These are phyloP conservation scores for Torymus tubicola DNA, from an alignment of 2,888 invertebrate genomes.

Conservation along the genomic window DNA sequence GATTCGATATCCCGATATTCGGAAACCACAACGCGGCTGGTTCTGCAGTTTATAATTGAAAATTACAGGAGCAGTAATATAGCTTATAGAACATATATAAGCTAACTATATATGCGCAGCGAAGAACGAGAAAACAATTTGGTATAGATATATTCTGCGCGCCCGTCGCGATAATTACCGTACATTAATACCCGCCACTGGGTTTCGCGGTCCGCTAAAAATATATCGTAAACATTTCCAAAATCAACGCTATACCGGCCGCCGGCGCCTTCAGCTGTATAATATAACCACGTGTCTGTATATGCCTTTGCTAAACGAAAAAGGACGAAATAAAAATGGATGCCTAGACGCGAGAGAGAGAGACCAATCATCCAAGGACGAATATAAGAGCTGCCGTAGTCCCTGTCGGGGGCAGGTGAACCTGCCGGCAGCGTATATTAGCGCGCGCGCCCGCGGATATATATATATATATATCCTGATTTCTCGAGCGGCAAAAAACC, in stretches of 20 bases:
- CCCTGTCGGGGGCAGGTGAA: conserved; percentile 69
- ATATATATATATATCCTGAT: conserved; percentile 68
- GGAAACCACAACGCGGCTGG: not conserved
- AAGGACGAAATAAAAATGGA: conserved; percentile 6
- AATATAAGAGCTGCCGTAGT: not conserved
- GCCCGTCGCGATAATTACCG: conserved; percentile 57
- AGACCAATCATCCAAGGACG: conserved; percentile 26
- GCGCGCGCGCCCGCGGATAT: conserved; percentile 59
- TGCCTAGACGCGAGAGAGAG: not conserved
- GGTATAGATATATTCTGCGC: not conserved
- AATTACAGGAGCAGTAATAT: conserved; percentile 45
- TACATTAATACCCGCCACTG: conserved; percentile 45
- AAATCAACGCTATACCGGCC: conserved; percentile 54
- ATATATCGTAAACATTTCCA: conserved; percentile 52
- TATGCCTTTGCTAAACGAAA: not conserved
- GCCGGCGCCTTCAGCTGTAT: conserved; percentile 59
- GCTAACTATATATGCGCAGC: too few species aligned
- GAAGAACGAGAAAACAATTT: conserved; percentile 44
- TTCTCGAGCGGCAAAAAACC: conserved; percentile 71
- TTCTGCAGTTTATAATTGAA: conserved; percentile 45
- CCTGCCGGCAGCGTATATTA: conserved; percentile 66
- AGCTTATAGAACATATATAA: too few species aligned
- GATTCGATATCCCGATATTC: conserved; percentile 49
- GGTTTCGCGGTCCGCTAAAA: too few species aligned
- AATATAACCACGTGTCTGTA: too few species aligned